Evolutionary conservation across 1,140 invertebrate species (phyloP).

Genomic region (Lepidurus packardi): DNA sequence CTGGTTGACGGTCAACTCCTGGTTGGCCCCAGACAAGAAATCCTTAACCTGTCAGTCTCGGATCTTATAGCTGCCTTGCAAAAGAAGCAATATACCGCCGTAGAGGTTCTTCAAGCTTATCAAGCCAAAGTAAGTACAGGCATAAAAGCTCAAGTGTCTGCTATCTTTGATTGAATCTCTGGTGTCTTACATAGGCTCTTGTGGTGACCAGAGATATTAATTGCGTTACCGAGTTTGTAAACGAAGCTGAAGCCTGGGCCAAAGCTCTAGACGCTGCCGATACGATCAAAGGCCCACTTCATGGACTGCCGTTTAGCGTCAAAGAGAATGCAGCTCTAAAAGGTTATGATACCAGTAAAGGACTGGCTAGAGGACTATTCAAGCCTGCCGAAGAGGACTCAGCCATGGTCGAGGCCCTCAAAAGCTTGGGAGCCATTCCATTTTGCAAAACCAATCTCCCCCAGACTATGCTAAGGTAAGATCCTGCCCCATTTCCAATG

Average conservation of each 20-base stretch:
- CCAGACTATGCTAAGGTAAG: constrained; percentile 40
- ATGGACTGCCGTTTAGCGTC: constrained; percentile 44
- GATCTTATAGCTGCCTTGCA: constrained; percentile 25
- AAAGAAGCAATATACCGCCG: constrained; percentile 12
- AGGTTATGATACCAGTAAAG: constrained; percentile 48
- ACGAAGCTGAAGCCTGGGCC: constrained; percentile 42
- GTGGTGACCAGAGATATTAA: constrained; percentile 41
- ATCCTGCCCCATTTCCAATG: neutral
- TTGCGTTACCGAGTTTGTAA: constrained; percentile 43
- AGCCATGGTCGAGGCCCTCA: constrained; percentile 40
- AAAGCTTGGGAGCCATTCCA: constrained; percentile 45
- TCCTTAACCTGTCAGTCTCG: constrained; percentile 23
- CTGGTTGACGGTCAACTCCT: neutral
- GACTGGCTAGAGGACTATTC: constrained; percentile 44
- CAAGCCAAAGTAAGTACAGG: constrained; percentile 29
- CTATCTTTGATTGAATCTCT: neutral
- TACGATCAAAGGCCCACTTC: constrained; percentile 40
- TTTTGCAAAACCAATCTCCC: constrained; percentile 50
- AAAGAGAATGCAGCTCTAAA: constrained; percentile 44
- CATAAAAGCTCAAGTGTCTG: neutral
- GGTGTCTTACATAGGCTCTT: constrained; percentile 39
- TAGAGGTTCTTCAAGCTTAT: constrained; percentile 33
- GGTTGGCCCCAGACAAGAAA: neutral
- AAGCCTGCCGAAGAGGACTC: constrained; percentile 42
- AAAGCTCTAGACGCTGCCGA: constrained; percentile 40